Evolutionary conservation across 2,113 vertebrate species (phyloP).

Genomic region (Thymallus thymallus): DNA sequence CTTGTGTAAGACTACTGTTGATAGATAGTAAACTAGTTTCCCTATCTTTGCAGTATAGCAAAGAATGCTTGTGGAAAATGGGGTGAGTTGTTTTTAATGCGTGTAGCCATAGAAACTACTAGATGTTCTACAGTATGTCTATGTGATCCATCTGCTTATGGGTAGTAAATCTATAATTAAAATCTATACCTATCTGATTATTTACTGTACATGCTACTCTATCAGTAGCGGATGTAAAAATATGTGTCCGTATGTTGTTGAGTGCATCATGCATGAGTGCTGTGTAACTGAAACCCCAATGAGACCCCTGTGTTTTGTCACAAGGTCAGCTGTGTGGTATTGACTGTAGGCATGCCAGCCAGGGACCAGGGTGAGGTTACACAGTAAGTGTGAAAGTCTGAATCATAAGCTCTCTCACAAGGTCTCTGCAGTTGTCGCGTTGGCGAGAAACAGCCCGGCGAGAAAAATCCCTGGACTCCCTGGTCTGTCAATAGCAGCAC

Average conservation of each 20-base stretch:
- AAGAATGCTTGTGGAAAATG: too few relatives aligned
- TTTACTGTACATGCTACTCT: neutral
- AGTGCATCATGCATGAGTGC: neutral
- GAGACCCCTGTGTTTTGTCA: conserved; percentile 33
- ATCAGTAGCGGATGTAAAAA: neutral
- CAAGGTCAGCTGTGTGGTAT: conserved; percentile 44
- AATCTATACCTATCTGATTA: conserved; percentile 3
- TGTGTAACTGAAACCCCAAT: conserved; percentile 39
- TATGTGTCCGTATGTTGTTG: neutral
- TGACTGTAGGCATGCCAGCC: neutral
- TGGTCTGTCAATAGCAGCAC: too few relatives aligned
- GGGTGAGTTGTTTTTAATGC: too few relatives aligned
- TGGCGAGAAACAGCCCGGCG: conserved; percentile 50
- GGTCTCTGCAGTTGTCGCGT: conserved; percentile 58
- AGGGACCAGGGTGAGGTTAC: conserved; percentile 37
- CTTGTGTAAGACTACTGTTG: conserved; percentile 18
- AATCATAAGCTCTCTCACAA: conserved; percentile 55
- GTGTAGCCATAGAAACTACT: neutral
- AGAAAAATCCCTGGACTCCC: conserved; percentile 18
- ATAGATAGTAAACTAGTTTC: neutral
- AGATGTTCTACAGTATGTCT: too few relatives aligned
- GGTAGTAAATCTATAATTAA: neutral
- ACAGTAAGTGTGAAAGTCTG: conserved; percentile 61
- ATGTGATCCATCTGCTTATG: too few relatives aligned
- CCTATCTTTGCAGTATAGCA: neutral